Percentiles rank a stretch among this genome's conserved stretches.
These are phyloP conservation scores for Melinaea menophilus DNA, from an alignment of 2,888 invertebrate genomes.

Conservation along the genomic window DNA sequence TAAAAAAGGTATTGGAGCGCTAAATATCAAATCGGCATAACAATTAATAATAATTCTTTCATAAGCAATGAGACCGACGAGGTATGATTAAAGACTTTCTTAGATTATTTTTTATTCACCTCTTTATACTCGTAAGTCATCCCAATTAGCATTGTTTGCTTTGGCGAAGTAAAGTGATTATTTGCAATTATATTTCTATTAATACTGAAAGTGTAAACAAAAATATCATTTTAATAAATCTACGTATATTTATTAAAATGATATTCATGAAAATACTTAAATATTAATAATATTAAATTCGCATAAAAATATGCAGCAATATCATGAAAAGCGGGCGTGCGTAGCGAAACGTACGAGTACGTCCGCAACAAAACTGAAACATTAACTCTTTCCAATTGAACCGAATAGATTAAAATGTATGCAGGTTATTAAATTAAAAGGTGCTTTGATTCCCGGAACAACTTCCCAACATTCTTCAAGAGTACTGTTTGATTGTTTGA, in stretches of 20 bases:
- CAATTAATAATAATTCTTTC: slow-evolving; percentile 18
- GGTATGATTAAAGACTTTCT: slow-evolving; percentile 19
- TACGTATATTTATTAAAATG: too few species aligned
- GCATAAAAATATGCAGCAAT: too few species aligned
- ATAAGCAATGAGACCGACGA: slow-evolving; percentile 15
- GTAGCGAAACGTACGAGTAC: too few species aligned
- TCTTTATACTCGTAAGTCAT: not conserved
- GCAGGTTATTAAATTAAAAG: not conserved
- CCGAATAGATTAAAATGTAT: slow-evolving; percentile 1
- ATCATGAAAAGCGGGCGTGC: too few species aligned
- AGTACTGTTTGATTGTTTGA: slow-evolving; percentile 6
- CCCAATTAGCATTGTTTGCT: not conserved
- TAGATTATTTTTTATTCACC: slow-evolving; percentile 6
- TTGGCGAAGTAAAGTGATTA: too few species aligned
- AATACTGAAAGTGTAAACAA: too few species aligned
- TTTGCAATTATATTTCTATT: too few species aligned
- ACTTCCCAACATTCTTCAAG: slow-evolving; percentile 11
- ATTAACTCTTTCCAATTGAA: not conserved
- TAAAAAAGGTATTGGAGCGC: slow-evolving; percentile 17
- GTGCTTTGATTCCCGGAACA: slow-evolving; percentile 1
- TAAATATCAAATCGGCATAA: slow-evolving; percentile 22
- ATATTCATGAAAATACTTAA: too few species aligned
- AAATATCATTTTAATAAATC: too few species aligned
- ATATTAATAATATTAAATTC: too few species aligned
- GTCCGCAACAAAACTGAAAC: not conserved